A percentile compares a stretch with the other conserved stretches of the same genome.
These are phyloP conservation scores for Chaetophractus vellerosus DNA, from an alignment of 2,797 vertebrate species.

Conservation along the genomic window DNA sequence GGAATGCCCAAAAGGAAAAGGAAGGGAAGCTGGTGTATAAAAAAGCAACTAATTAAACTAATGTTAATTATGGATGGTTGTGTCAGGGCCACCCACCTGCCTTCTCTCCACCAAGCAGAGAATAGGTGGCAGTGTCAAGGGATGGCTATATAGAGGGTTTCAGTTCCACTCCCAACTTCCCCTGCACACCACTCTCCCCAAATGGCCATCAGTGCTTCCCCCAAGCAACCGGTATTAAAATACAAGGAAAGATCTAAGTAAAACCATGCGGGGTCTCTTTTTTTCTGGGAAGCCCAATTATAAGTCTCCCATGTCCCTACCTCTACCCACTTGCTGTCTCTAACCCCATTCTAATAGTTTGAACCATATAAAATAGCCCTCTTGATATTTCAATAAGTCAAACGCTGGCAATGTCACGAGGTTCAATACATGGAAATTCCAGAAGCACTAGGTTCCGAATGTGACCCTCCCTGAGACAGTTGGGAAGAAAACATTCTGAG, in stretches of 20 bases:
- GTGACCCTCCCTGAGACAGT: background rate
- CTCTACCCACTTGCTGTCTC: background rate
- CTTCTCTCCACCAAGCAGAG: background rate
- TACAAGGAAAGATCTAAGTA: background rate
- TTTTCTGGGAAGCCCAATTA: background rate
- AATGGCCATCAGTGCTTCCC: background rate
- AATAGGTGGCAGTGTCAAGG: background rate
- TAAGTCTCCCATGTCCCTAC: background rate
- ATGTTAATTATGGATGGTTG: background rate
- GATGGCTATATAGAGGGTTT: background rate
- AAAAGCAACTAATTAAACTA: background rate
- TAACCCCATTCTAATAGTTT: background rate
- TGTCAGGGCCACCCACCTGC: background rate
- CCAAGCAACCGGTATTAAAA: constrained; percentile 13
- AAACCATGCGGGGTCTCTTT: background rate
- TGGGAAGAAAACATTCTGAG: background rate
- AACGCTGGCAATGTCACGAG: background rate
- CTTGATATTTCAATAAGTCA: background rate
- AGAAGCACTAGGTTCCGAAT: background rate
- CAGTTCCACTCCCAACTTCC: background rate
- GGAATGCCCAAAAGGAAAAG: background rate
- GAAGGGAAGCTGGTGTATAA: background rate
- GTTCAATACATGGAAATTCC: background rate
- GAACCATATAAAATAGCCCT: background rate
- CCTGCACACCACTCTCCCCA: too few relatives aligned